Conservation (phyloP, 2,888 invertebrate genomes). For the Amphipoea lucens region DNA sequence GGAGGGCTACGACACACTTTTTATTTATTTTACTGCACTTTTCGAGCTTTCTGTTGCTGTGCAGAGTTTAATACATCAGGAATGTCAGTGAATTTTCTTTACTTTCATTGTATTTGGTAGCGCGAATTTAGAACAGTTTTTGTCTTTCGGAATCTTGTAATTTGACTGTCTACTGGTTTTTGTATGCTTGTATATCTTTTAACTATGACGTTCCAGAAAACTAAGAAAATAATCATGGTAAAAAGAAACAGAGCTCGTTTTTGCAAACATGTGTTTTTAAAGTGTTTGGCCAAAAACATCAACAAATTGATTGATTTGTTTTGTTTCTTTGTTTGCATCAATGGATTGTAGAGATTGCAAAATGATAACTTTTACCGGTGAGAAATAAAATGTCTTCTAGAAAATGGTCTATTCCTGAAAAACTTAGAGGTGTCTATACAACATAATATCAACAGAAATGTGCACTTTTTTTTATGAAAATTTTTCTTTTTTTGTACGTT, state of each 20-base stretch:
- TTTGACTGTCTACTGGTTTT: background rate
- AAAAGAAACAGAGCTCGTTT: background rate
- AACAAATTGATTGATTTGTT: no score
- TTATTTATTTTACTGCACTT: slow-evolving; percentile 57
- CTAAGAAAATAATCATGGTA: background rate
- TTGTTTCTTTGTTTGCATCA: background rate
- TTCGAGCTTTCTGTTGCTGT: slow-evolving; percentile 45
- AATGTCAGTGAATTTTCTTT: slow-evolving; percentile 26
- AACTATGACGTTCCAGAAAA: background rate
- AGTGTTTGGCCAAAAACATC: background rate
- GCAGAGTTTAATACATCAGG: slow-evolving; percentile 48
- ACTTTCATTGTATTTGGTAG: slow-evolving; percentile 13
- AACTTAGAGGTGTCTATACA: no score
- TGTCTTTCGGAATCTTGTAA: background rate
- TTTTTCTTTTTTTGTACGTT: background rate
- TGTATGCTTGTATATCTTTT: background rate
- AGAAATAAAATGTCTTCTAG: no score
- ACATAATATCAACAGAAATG: background rate
- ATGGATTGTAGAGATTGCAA: background rate
- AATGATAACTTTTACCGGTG: background rate
- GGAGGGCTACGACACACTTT: slow-evolving; percentile 56
- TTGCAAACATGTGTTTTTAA: background rate
- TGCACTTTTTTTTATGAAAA: background rate
- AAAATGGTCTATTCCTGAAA: background rate
- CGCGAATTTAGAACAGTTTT: slow-evolving; percentile 13